phyloP scores from a whole-genome alignment of 1,140 invertebrate genomes.

The Zelostemma sp. region DNA sequence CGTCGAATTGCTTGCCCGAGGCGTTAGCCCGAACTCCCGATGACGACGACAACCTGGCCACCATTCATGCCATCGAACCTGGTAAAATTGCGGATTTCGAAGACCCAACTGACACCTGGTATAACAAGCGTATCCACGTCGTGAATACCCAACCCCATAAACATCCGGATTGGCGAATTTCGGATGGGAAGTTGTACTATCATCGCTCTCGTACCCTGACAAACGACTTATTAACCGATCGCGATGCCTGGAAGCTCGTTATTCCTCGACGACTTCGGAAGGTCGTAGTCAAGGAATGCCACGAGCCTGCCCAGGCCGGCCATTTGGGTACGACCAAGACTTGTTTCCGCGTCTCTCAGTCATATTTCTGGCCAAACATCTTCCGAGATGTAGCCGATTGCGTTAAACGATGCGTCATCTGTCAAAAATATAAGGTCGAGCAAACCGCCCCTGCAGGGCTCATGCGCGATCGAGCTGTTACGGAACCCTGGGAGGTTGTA shows the following conservation, averaged over 20 bases:
- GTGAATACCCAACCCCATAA: neutral
- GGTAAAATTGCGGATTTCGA: neutral
- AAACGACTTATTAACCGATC: neutral
- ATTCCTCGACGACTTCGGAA: neutral
- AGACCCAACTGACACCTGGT: neutral
- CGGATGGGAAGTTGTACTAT: neutral
- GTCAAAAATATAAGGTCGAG: slow-evolving; percentile 43
- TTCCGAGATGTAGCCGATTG: slow-evolving; percentile 34
- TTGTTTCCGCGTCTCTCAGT: neutral
- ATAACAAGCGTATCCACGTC: neutral
- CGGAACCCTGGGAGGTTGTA: slow-evolving; percentile 44
- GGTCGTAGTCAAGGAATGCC: neutral
- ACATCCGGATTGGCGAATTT: slow-evolving; percentile 3
- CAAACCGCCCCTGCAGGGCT: slow-evolving; percentile 38
- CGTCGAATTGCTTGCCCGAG: slow-evolving; percentile 9
- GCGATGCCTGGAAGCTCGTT: neutral
- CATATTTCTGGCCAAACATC: slow-evolving; percentile 23
- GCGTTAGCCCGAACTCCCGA: slow-evolving; percentile 11
- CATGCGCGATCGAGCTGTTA: slow-evolving; percentile 35
- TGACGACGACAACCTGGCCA: too few species aligned
- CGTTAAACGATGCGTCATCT: slow-evolving; percentile 25
- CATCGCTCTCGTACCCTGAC: neutral
- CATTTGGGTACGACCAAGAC: slow-evolving; percentile 59
- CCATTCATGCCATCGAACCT: too few species aligned
- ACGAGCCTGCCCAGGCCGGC: slow-evolving; percentile 29